Percentiles rank a stretch among this genome's conserved stretches.
phyloP scores from a whole-genome alignment of 2,113 vertebrate genomes.

The Hymenochirus boettgeri region DNA sequence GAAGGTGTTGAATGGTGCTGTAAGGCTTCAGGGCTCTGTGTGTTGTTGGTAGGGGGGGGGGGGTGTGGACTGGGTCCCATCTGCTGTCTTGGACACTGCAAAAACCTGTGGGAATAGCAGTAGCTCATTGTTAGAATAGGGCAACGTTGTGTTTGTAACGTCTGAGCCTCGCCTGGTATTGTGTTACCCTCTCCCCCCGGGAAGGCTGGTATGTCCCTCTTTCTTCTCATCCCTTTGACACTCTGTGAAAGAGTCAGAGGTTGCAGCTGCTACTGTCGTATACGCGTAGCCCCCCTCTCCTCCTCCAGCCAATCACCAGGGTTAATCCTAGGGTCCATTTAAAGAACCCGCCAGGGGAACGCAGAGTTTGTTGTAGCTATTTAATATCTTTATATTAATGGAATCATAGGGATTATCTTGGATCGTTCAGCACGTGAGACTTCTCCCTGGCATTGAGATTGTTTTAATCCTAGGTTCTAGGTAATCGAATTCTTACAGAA shows the following conservation, averaged over 20 bases:
- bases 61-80: slow-evolving; percentile 59
- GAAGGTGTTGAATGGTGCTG: too few relatives aligned
- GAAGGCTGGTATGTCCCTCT: slow-evolving; percentile 56
- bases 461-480: too few relatives aligned
- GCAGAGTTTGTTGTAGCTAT: too few relatives aligned
- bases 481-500: too few relatives aligned
- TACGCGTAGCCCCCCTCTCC: slow-evolving; percentile 59
- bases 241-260: slow-evolving; percentile 58
- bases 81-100: slow-evolving; percentile 67
- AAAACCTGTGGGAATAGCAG: slow-evolving; percentile 61
- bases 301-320: slow-evolving; percentile 55
- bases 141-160: slow-evolving; percentile 58
- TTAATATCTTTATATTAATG: too few relatives aligned
- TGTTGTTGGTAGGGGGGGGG: too few relatives aligned
- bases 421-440: too few relatives aligned
- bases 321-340: slow-evolving; percentile 50
- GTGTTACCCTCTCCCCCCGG: slow-evolving; percentile 63
- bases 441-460: too few relatives aligned
- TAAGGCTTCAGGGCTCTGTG: too few relatives aligned
- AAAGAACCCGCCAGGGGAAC: too few relatives aligned
- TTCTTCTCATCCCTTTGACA: slow-evolving; percentile 67
- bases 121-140: slow-evolving; percentile 70
- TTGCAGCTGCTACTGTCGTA: slow-evolving; percentile 69
- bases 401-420: too few relatives aligned
- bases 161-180: slow-evolving; percentile 63